These are phyloP conservation scores for Paratrypauchen microcephalus DNA, from an alignment of 2,797 vertebrate genomes.

Conservation along the genomic window DNA sequence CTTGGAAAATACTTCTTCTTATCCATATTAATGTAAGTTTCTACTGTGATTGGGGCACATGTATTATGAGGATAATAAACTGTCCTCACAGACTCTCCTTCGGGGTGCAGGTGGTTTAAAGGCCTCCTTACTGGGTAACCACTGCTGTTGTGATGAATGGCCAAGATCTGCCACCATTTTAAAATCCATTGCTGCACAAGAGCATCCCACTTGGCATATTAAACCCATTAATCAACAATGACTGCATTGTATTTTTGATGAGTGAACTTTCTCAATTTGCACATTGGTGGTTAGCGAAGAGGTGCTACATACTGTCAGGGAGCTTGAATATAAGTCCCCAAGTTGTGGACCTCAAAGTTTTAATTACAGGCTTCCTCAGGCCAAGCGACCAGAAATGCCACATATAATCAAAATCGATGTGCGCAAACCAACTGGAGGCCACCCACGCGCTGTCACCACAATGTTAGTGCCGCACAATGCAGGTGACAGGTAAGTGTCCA, in stretches of 20 bases:
- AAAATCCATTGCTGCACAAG: slow-evolving; percentile 16
- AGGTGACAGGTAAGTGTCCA: slow-evolving; percentile 39
- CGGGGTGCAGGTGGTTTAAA: background rate
- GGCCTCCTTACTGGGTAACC: slow-evolving; percentile 10
- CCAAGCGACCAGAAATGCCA: slow-evolving; percentile 37
- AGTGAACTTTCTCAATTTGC: slow-evolving; percentile 17
- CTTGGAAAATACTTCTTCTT: too few species aligned
- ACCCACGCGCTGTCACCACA: slow-evolving; percentile 40
- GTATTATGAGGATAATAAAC: background rate
- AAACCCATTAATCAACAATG: slow-evolving; percentile 41
- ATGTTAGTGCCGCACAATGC: slow-evolving; percentile 20
- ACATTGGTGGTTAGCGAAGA: background rate
- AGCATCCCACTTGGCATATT: slow-evolving; percentile 18
- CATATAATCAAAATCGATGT: slow-evolving; percentile 47
- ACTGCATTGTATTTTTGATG: slow-evolving; percentile 38
- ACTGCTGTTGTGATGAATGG: slow-evolving; percentile 15
- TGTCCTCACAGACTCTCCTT: background rate
- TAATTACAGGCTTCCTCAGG: slow-evolving; percentile 51
- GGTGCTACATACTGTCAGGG: background rate
- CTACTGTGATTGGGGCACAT: background rate
- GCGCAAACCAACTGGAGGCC: slow-evolving; percentile 30
- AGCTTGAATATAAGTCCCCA: background rate
- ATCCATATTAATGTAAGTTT: too few species aligned
- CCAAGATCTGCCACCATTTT: slow-evolving; percentile 3
- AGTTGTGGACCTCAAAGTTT: slow-evolving; percentile 30